Evolutionary conservation across 2,888 invertebrate species (phyloP).

Genomic region (Drosophila anomelani): DNA sequence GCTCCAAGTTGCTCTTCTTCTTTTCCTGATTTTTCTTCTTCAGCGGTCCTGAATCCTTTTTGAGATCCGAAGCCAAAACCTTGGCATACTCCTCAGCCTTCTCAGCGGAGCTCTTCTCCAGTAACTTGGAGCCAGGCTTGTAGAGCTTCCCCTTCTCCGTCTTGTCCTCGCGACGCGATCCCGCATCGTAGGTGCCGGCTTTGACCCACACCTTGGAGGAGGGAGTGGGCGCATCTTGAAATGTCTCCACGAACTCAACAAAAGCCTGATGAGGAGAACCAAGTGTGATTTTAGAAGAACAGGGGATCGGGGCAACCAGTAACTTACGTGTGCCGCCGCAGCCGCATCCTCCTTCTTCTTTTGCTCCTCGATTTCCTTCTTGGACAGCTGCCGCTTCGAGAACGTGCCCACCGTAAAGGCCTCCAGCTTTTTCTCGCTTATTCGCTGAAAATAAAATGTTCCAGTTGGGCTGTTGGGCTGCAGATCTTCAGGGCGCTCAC

Average conservation of each 20-base stretch:
- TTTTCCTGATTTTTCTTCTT: constrained; percentile 93
- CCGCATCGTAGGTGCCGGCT: constrained; percentile 98
- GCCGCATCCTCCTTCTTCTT: constrained; percentile 95
- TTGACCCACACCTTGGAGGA: constrained; percentile 98
- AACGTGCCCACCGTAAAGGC: constrained; percentile 91
- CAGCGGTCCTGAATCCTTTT: constrained; percentile 86
- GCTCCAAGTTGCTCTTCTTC: constrained; percentile 98
- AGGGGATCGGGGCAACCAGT: constrained; percentile 9
- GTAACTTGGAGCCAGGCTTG: constrained; percentile 93
- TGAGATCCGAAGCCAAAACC: constrained; percentile 87
- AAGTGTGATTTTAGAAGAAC: too few species aligned
- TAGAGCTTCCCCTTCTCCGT: constrained; percentile 96
- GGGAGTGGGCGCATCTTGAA: constrained; percentile 93
- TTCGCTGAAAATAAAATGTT: constrained; percentile 84
- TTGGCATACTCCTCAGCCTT: constrained; percentile 89
- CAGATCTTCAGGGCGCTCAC: constrained; percentile 28
- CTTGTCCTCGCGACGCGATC: constrained; percentile 95
- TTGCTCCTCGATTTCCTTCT: constrained; percentile 93
- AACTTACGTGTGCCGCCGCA: constrained; percentile 93
- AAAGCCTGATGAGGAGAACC: constrained; percentile 88
- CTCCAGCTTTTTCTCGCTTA: constrained; percentile 90
- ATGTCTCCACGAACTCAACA: constrained; percentile 98
- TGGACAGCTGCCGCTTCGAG: constrained; percentile 89
- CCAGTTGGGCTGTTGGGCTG: not conserved
- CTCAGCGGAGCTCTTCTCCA: constrained; percentile 88